These are phyloP conservation scores for Isotomurus palustris DNA, from an alignment of 2,888 invertebrate genomes.

Conservation along the genomic window DNA sequence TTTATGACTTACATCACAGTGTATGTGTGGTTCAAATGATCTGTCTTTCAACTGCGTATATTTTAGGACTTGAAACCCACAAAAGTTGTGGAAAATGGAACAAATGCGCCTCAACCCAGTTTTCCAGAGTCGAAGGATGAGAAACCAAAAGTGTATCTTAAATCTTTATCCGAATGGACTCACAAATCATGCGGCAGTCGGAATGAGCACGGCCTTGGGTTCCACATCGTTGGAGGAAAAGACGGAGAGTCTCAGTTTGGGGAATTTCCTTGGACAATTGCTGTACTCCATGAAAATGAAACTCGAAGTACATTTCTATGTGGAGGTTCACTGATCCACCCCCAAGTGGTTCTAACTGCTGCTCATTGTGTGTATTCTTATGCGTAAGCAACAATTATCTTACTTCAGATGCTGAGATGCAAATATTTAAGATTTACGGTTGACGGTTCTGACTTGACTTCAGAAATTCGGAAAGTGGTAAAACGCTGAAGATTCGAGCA, in stretches of 20 bases:
- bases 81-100: too few species aligned
- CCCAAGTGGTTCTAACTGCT: slow-evolving; percentile 65
- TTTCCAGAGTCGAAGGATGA: neutral
- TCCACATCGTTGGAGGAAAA: slow-evolving; percentile 61
- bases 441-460: neutral
- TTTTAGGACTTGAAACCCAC: too few species aligned
- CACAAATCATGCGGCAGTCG: slow-evolving; percentile 21
- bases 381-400: slow-evolving; percentile 3
- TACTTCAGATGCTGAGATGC: too few species aligned
- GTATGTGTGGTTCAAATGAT: too few species aligned
- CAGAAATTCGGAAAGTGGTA: neutral
- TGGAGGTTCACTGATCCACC: slow-evolving; percentile 73
- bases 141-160: neutral
- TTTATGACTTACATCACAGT: too few species aligned
- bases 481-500: slow-evolving; percentile 58
- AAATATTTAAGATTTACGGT: neutral
- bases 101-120: too few species aligned
- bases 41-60: too few species aligned
- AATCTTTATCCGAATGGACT: neutral
- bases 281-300: slow-evolving; percentile 50
- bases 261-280: slow-evolving; percentile 79
- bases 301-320: slow-evolving; percentile 63
- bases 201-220: slow-evolving; percentile 60
- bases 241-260: slow-evolving; percentile 68
- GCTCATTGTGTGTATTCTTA: slow-evolving; percentile 63